A percentile compares a stretch with the other conserved stretches of the same genome.
Evolutionary conservation across 2,113 vertebrate genomes (phyloP).

Genomic region (Myocastor coypus): DNA sequence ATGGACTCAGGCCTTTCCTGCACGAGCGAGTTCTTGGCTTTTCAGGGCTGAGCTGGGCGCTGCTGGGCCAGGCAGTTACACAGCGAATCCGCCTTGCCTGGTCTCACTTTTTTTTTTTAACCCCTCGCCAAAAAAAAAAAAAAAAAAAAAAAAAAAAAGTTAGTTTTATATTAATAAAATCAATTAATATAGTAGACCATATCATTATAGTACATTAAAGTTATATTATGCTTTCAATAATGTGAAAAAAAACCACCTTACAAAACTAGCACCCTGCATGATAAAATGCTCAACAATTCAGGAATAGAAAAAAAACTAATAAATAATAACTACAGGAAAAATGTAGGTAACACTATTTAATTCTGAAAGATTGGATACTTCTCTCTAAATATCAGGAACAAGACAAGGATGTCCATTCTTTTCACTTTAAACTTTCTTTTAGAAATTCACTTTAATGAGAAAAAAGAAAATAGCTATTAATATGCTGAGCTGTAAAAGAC

Average conservation of each 20-base stretch:
- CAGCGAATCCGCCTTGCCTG: background rate
- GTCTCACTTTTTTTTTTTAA: background rate
- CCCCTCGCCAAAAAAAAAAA: background rate
- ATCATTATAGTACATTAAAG: background rate
- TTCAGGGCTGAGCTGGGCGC: background rate
- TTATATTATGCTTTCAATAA: background rate
- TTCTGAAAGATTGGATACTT: slow-evolving; percentile 1
- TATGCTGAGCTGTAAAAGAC: too few relatives aligned
- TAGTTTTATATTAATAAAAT: slow-evolving; percentile 19
- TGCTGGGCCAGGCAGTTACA: background rate
- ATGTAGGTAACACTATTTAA: background rate
- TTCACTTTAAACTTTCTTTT: background rate
- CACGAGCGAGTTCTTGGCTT: background rate
- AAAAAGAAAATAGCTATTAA: too few relatives aligned
- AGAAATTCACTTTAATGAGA: background rate
- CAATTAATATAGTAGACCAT: background rate
- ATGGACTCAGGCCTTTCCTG: background rate
- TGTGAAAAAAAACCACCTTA: background rate
- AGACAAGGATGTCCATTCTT: background rate
- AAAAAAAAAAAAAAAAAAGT: background rate
- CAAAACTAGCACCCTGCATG: background rate
- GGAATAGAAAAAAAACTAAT: background rate
- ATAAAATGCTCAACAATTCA: background rate
- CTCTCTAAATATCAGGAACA: background rate
- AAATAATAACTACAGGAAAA: background rate